Conservation (phyloP, 2,797 vertebrate genomes). For the Epinephelus coioides region DNA sequence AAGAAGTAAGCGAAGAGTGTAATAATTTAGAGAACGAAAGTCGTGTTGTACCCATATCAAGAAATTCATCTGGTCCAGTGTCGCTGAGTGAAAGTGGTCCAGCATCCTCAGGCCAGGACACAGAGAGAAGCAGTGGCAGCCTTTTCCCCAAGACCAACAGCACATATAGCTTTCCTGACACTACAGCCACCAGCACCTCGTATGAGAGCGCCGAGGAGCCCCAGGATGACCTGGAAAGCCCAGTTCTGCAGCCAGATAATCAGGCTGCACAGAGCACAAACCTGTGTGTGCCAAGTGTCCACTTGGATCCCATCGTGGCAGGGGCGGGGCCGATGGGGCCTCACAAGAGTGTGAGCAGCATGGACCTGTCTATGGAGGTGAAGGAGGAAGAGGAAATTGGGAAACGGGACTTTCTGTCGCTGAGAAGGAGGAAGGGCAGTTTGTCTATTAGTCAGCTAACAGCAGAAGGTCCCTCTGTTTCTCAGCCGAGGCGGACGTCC, state of each 20-base stretch:
- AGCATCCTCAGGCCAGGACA: conserved; percentile 66
- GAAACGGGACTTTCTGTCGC: conserved; percentile 65
- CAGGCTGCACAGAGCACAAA: neutral
- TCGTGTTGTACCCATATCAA: conserved; percentile 43
- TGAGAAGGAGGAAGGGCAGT: conserved; percentile 78
- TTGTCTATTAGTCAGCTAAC: conserved; percentile 77
- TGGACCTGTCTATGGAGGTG: conserved; percentile 76
- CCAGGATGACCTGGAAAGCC: conserved; percentile 77
- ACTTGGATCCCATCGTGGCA: conserved; percentile 36
- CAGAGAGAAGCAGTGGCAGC: conserved; percentile 75
- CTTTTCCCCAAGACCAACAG: conserved; percentile 81
- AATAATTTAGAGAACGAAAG: conserved; percentile 32
- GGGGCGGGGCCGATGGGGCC: conserved; percentile 40
- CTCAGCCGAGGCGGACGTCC: conserved; percentile 68
- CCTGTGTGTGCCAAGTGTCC: conserved; percentile 45
- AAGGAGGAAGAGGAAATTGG: conserved; percentile 57
- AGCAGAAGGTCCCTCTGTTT: conserved; percentile 70
- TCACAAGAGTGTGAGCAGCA: conserved; percentile 80
- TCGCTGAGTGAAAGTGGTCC: conserved; percentile 74
- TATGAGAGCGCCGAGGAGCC: conserved; percentile 84
- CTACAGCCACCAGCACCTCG: conserved; percentile 77
- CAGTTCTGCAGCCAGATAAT: conserved; percentile 18
- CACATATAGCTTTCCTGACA: conserved; percentile 83
- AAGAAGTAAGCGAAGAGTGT: conserved; percentile 15
- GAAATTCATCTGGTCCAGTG: conserved; percentile 70